Percentiles rank a stretch among this genome's conserved stretches.
Conservation (phyloP, 2,113 vertebrate species). For the Urocolius indicus region DNA sequence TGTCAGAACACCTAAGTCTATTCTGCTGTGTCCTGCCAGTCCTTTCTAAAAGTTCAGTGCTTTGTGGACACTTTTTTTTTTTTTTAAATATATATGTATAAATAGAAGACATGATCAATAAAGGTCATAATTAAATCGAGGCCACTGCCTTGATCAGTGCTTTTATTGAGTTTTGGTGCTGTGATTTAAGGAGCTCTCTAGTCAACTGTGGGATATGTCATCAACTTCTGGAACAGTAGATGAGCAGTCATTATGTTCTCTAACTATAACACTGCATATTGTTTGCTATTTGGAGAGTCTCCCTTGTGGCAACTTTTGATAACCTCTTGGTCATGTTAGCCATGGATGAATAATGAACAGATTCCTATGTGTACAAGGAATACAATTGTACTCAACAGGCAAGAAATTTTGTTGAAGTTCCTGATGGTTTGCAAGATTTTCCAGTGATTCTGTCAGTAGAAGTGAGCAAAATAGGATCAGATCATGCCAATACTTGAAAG, state of each 20-base stretch:
- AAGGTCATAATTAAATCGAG: constrained; percentile 31
- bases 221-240: neutral
- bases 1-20: neutral
- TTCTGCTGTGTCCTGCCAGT: neutral
- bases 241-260: neutral
- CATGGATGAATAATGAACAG: neutral
- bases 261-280: neutral
- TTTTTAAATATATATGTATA: neutral
- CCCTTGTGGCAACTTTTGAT: neutral
- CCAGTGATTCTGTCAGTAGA: neutral
- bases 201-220: neutral
- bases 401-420: neutral
- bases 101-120: neutral
- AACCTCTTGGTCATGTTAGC: neutral
- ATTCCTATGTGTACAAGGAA: neutral
- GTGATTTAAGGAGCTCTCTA: constrained; percentile 5
- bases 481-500: neutral
- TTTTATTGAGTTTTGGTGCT: constrained; percentile 4
- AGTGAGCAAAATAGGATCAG: neutral
- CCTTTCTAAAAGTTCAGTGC: neutral
- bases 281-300: constrained; percentile 3
- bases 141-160: neutral
- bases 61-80: neutral
- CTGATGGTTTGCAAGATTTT: neutral
- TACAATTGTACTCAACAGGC: neutral